A percentile compares a stretch with the other conserved stretches of the same genome.
phyloP scores from a whole-genome alignment of 2,797 vertebrate genomes.

The Vespertilio murinus region DNA sequence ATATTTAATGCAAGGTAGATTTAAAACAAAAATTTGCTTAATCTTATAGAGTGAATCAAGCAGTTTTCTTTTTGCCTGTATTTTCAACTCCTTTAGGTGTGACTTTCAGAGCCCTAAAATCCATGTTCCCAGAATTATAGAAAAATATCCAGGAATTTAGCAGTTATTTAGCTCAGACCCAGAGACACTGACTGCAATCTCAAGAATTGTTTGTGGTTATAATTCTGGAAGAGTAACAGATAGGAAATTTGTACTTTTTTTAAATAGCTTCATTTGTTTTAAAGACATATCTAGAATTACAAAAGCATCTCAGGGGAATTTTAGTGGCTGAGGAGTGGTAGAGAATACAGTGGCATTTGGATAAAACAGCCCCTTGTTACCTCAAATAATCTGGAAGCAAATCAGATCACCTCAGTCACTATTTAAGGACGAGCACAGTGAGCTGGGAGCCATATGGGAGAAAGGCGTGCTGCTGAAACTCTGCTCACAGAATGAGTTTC shows the following conservation, averaged over 20 bases:
- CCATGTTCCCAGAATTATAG: slow-evolving; percentile 68
- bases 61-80: slow-evolving; percentile 16
- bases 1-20: slow-evolving; percentile 53
- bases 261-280: slow-evolving; percentile 36
- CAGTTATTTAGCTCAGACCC: slow-evolving; percentile 65
- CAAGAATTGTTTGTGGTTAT: slow-evolving; percentile 46
- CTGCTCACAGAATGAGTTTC: slow-evolving; percentile 21
- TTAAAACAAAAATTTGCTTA: slow-evolving; percentile 35
- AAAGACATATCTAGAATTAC: slow-evolving; percentile 27
- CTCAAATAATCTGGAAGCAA: slow-evolving; percentile 1
- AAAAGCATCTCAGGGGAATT: slow-evolving; percentile 11
- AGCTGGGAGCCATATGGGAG: background rate
- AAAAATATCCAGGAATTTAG: slow-evolving; percentile 64
- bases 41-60: slow-evolving; percentile 34
- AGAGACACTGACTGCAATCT: slow-evolving; percentile 65
- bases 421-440: background rate
- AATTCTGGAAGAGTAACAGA: slow-evolving; percentile 45
- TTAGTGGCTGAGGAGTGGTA: background rate
- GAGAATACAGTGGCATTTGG: background rate
- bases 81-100: slow-evolving; percentile 46
- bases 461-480: background rate
- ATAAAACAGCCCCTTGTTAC: slow-evolving; percentile 14
- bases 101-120: background rate
- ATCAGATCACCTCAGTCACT: background rate
- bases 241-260: slow-evolving; percentile 53